phyloP scores from a whole-genome alignment of 2,113 vertebrate species.

The Prunella himalayana region DNA sequence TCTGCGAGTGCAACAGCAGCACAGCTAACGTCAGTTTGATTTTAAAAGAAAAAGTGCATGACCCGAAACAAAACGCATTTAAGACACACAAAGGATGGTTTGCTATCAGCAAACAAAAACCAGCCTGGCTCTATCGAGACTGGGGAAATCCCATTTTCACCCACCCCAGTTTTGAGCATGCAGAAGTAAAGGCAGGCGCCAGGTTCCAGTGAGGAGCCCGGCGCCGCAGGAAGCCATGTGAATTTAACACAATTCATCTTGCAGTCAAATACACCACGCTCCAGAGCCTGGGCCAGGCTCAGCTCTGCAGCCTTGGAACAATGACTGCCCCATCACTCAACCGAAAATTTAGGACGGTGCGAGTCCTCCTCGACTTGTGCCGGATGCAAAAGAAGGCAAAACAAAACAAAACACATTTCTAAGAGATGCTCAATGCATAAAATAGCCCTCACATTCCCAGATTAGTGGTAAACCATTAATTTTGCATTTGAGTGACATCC shows the following conservation, averaged over 20 bases:
- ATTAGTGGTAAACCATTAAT: background rate
- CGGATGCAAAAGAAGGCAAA: background rate
- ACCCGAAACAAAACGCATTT: constrained; percentile 32
- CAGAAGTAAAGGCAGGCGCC: background rate
- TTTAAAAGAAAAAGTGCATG: constrained; percentile 15
- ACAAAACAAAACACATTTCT: background rate
- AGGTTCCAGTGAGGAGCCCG: constrained; percentile 10
- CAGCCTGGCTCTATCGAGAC: background rate
- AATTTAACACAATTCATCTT: constrained; percentile 26
- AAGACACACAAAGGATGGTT: constrained; percentile 23
- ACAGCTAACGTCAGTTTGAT: constrained; percentile 2
- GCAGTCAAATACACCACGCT: background rate
- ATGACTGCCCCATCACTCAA: constrained; percentile 37
- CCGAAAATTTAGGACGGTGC: background rate
- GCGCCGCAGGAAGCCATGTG: background rate
- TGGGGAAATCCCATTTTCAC: constrained; percentile 41
- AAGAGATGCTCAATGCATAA: background rate
- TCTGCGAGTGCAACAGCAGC: constrained; percentile 38
- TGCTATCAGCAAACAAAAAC: constrained; percentile 31
- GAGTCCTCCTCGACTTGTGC: background rate
- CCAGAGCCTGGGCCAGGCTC: constrained; percentile 14
- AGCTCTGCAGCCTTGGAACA: constrained; percentile 1
- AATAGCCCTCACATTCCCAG: background rate
- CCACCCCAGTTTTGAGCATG: background rate
- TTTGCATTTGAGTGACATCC: background rate